Evolutionary conservation across 1,140 invertebrate species (phyloP), one percentile per base, ranked within the genome.

Genomic region (Orussus abietinus): DNA sequence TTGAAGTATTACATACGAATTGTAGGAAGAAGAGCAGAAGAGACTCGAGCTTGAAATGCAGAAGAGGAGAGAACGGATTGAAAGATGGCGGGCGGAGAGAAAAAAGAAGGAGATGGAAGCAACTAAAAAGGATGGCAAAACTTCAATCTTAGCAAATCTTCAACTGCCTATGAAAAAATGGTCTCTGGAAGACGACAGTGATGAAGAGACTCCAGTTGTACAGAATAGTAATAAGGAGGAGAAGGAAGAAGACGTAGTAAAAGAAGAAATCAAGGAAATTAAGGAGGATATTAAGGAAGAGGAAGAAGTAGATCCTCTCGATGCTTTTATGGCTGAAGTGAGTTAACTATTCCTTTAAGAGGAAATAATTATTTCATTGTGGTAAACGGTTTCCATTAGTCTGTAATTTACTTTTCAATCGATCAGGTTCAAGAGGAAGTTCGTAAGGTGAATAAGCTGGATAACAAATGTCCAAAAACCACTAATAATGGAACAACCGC

Each of bases 301-400:
- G 57, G 59, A n/a, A n/a, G n/a, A n/a, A n/a, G 82, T 95, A 32
- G 95, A 98, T 78, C 92, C 95, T 9, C 72, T 98, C 4, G 94
- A 98, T 82, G 94, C 93, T 5, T 98, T 89, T 62, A 98, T 98
- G 96, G 81, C 86, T 65, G 90, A 80, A 68, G 78, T 80, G 33
- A 73, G 75, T 57, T 62, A 64, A 25, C 5, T n/a, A n/a, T n/a
- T n/a, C n/a, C 6, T 25, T 25, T 25, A 25, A n/a, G 30, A 33
- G 6, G 14, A 21, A 17, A 12, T 30, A 42, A 25, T n/a, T n/a
- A 12, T 5, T 10, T 30, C 14, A 17, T 4, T 15, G 26, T 26
- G 13, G 38, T 36, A 10, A 13, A 29, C 4, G 38, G 25, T 42
- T 37, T 12, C 7, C 7, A 15, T 28, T 14, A 13, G 12, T 57